Conservation (phyloP, 1,140 invertebrate species). For the Aphaenogaster ashmeadi region DNA sequence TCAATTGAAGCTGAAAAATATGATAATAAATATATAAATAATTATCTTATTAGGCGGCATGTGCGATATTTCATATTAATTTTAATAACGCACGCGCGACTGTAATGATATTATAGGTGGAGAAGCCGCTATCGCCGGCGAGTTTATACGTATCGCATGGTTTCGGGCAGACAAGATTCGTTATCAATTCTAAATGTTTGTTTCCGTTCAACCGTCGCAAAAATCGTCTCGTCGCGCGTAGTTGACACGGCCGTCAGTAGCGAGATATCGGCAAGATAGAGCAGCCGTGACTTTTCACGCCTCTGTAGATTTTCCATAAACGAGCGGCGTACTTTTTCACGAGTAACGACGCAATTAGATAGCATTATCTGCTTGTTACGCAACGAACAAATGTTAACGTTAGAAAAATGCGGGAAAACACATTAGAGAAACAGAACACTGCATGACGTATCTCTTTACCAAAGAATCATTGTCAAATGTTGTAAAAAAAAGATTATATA, state of each 20-base stretch:
- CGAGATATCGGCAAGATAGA: conserved; percentile 53
- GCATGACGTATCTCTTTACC: neutral
- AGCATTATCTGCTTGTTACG: conserved; percentile 24
- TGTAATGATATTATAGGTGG: conserved; percentile 19
- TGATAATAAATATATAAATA: neutral
- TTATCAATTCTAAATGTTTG: conserved; percentile 61
- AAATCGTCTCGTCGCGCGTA: conserved; percentile 32
- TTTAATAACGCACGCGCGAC: conserved; percentile 36
- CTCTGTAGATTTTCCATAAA: conserved; percentile 28
- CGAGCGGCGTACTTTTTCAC: neutral
- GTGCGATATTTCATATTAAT: conserved; percentile 34
- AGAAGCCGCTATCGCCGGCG: conserved; percentile 44
- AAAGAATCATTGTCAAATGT: neutral
- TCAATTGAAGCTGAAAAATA: neutral
- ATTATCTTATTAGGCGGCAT: neutral
- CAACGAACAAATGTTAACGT: conserved; percentile 7
- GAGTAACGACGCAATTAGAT: neutral
- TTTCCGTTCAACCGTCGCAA: conserved; percentile 45
- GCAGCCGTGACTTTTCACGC: conserved; percentile 21
- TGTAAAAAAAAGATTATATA: neutral
- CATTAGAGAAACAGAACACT: neutral
- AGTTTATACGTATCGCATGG: conserved; percentile 63
- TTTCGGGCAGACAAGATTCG: conserved; percentile 61
- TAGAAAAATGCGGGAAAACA: conserved; percentile 1
- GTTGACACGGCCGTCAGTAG: conserved; percentile 6